Evolutionary conservation across 2,888 invertebrate genomes (phyloP).

Genomic region (Oxytorus armatus): DNA sequence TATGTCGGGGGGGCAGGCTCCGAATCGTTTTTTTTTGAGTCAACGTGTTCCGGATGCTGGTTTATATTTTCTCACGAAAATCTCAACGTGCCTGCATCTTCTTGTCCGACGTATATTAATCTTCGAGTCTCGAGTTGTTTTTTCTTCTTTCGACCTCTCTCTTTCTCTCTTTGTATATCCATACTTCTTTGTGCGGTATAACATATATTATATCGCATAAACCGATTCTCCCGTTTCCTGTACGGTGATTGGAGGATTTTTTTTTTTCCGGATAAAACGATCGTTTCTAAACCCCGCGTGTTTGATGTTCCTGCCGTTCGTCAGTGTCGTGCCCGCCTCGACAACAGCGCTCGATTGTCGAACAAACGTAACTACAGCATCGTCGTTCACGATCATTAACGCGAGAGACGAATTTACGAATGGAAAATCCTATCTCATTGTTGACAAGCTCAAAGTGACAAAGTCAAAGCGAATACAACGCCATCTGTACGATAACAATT

Average conservation of each 20-base stretch:
- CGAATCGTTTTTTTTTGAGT: background rate
- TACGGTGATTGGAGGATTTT: background rate
- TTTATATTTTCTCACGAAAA: slow-evolving; percentile 16
- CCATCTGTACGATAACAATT: slow-evolving; percentile 50
- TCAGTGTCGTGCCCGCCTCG: slow-evolving; percentile 54
- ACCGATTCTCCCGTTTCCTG: background rate
- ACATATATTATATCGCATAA: background rate
- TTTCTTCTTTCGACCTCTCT: background rate
- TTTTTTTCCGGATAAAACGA: background rate
- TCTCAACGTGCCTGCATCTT: slow-evolving; percentile 3
- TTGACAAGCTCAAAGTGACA: slow-evolving; percentile 18
- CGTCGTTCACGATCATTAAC: slow-evolving; percentile 1
- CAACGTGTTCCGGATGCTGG: slow-evolving; percentile 15
- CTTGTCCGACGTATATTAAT: slow-evolving; percentile 14
- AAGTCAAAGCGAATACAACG: slow-evolving; percentile 40
- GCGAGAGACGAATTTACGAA: slow-evolving; percentile 2
- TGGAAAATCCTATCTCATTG: slow-evolving; percentile 32
- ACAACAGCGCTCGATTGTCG: slow-evolving; percentile 46
- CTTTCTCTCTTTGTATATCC: background rate
- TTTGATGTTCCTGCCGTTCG: slow-evolving; percentile 64
- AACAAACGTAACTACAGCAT: background rate
- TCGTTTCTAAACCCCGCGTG: slow-evolving; percentile 11
- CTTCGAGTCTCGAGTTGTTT: slow-evolving; percentile 8
- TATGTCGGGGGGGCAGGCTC: too few relatives aligned
- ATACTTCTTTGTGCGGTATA: slow-evolving; percentile 6